Percentiles rank a stretch among this genome's conserved stretches.
Evolutionary conservation across 1,140 invertebrate species (phyloP).

Genomic region (Drosophila parabipectinata): DNA sequence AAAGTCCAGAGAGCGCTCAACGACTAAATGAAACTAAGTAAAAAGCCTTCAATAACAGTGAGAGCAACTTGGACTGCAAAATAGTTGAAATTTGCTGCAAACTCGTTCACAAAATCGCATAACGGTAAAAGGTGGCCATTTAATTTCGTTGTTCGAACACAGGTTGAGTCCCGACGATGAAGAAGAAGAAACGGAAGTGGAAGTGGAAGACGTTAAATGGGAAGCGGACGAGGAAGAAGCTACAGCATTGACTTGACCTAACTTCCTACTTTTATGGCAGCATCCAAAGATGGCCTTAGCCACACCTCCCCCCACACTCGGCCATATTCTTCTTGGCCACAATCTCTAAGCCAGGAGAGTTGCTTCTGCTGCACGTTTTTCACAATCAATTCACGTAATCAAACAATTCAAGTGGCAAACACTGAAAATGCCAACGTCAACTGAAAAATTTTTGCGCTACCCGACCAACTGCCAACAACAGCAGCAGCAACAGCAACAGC

Average conservation of each 20-base stretch:
- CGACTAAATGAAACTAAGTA: conserved; percentile 68
- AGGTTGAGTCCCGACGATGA: conserved; percentile 14
- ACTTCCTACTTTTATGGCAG: conserved; percentile 48
- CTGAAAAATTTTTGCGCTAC: conserved; percentile 77
- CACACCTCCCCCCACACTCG: not conserved
- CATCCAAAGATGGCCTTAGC: conserved; percentile 28
- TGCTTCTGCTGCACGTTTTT: conserved; percentile 79
- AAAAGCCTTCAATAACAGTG: conserved; percentile 64
- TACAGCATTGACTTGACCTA: conserved; percentile 35
- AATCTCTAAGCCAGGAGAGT: conserved; percentile 43
- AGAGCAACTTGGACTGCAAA: conserved; percentile 10
- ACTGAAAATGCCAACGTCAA: conserved; percentile 83
- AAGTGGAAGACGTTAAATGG: not conserved
- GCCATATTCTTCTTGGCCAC: conserved; percentile 16
- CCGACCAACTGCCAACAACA: conserved; percentile 47
- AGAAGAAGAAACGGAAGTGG: not conserved
- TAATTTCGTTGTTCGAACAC: conserved; percentile 70
- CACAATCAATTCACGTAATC: conserved; percentile 83
- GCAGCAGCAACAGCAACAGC: conserved; percentile 17
- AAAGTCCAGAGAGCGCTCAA: conserved; percentile 35
- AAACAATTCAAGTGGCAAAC: conserved; percentile 83
- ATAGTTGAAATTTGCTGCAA: conserved; percentile 28
- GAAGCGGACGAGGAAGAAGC: conserved; percentile 6
- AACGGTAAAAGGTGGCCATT: conserved; percentile 66
- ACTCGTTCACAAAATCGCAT: conserved; percentile 30